A percentile compares a stretch with the other conserved stretches of the same genome.
phyloP scores from a whole-genome alignment of 2,888 invertebrate genomes.

The Lasius fuliginosus region DNA sequence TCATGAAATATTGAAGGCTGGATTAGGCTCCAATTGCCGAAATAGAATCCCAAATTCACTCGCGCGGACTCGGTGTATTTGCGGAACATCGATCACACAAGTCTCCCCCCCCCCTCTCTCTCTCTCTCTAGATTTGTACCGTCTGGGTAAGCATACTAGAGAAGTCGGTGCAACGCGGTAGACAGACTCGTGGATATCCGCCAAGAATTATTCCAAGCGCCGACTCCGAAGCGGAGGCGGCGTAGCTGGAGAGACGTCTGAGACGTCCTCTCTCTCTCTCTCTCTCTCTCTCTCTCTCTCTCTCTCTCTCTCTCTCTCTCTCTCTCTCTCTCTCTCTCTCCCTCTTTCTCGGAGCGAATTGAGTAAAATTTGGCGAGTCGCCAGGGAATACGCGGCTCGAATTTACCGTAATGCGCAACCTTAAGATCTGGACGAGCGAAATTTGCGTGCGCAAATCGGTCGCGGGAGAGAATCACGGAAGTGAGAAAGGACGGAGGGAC shows the following conservation, averaged over 20 bases:
- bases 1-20: constrained; percentile 28
- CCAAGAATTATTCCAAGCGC: constrained; percentile 55
- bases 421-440: constrained; percentile 28
- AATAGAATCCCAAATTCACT: constrained; percentile 31
- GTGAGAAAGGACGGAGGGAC: background rate
- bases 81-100: constrained; percentile 39
- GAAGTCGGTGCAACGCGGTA: constrained; percentile 26
- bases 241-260: constrained; percentile 38
- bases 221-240: constrained; percentile 41
- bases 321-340: background rate
- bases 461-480: constrained; percentile 5
- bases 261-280: background rate
- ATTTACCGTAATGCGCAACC: constrained; percentile 31
- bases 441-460: background rate
- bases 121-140: constrained; percentile 3
- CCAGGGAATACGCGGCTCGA: constrained; percentile 24
- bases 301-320: constrained; percentile 11
- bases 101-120: background rate
- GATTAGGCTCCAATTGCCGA: constrained; percentile 42
- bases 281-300: constrained; percentile 23
- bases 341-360: constrained; percentile 15
- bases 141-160: constrained; percentile 32
- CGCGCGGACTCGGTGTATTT: constrained; percentile 16
- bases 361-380: constrained; percentile 38
- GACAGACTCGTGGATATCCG: constrained; percentile 45